Evolutionary conservation across 2,797 vertebrate genomes (phyloP).

Genomic region (Novumbra hubbsi): DNA sequence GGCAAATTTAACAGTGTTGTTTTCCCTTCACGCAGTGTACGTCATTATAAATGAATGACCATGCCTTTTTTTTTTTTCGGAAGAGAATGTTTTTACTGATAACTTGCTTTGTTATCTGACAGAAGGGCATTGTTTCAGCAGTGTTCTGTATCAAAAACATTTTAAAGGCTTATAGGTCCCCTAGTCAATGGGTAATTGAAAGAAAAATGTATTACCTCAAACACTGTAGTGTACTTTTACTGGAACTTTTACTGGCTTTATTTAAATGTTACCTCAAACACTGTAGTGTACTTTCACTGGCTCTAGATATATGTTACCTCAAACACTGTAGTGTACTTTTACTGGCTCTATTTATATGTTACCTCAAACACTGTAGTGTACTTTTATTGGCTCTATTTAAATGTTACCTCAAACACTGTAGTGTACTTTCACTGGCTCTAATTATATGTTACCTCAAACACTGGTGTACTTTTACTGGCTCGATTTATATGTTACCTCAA

Average conservation of each 20-base stretch:
- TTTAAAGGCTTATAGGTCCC: slow-evolving; percentile 8
- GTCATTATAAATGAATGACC: slow-evolving; percentile 57
- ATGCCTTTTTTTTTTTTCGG: slow-evolving; percentile 37
- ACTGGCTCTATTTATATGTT: too few relatives aligned
- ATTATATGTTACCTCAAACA: slow-evolving; percentile 1
- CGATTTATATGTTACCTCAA: too few relatives aligned
- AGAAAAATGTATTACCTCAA: neutral
- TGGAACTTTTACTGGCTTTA: too few relatives aligned
- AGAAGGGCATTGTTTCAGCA: slow-evolving; percentile 21
- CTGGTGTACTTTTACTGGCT: neutral
- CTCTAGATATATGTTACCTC: slow-evolving; percentile 6
- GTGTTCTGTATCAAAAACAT: slow-evolving; percentile 24
- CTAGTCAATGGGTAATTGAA: neutral
- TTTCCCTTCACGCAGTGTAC: slow-evolving; percentile 46
- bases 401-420: neutral
- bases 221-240: neutral
- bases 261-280: too few relatives aligned
- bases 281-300: too few relatives aligned
- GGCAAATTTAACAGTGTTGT: slow-evolving; percentile 56
- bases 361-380: too few relatives aligned
- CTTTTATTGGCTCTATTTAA: too few relatives aligned
- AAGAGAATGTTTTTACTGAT: slow-evolving; percentile 25
- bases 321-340: neutral
- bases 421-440: too few relatives aligned
- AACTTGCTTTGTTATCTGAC: slow-evolving; percentile 23